These are phyloP conservation scores for Eulimnadia texana DNA, from an alignment of 1,140 invertebrate species.

Conservation along the genomic window DNA sequence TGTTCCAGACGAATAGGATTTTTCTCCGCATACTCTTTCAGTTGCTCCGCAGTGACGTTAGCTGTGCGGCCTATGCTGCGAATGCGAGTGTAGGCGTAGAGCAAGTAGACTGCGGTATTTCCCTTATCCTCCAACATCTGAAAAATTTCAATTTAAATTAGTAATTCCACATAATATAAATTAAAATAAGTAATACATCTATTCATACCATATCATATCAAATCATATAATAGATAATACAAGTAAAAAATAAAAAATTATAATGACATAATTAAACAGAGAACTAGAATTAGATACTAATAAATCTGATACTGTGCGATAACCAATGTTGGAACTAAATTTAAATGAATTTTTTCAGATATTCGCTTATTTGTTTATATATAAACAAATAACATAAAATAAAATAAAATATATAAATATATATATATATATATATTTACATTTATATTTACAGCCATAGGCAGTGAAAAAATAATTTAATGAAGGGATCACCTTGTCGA, in stretches of 20 bases:
- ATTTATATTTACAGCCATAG: background rate
- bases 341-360: too few species aligned
- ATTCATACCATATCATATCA: conserved; percentile 6
- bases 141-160: conserved; percentile 18
- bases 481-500: conserved; percentile 57
- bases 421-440: background rate
- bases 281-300: too few species aligned
- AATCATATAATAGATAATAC: too few species aligned
- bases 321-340: too few species aligned
- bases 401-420: background rate
- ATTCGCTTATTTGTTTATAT: too few species aligned
- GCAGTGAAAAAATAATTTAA: background rate
- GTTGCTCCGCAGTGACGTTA: conserved; percentile 41
- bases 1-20: conserved; percentile 59
- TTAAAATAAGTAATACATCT: background rate
- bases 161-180: conserved; percentile 11
- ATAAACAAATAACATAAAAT: background rate
- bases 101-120: conserved; percentile 94
- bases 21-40: conserved; percentile 38
- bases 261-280: too few species aligned
- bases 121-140: conserved; percentile 97
- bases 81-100: conserved; percentile 92
- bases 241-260: too few species aligned
- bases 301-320: too few species aligned
- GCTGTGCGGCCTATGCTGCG: conserved; percentile 73